Conservation (phyloP, 37 sponge, comb jelly and placozoan genomes). For the Axinella damicornis region DNA sequence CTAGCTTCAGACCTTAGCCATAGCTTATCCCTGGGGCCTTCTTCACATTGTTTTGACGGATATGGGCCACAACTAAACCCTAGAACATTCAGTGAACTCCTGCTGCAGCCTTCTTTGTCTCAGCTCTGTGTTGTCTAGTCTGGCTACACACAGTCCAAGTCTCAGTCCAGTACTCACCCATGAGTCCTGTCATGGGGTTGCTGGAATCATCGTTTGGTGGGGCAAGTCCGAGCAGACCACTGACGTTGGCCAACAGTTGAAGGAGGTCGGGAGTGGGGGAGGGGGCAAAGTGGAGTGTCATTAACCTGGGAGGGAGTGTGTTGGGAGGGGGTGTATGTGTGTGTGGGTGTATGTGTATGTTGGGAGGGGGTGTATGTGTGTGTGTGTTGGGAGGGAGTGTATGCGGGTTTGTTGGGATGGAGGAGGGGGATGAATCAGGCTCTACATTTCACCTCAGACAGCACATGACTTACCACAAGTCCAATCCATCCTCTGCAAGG, state of each 20-base stretch:
- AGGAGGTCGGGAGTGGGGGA: constrained; percentile 51
- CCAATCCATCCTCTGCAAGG: constrained; percentile 79
- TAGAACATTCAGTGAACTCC: no score
- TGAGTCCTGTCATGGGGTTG: constrained; percentile 41
- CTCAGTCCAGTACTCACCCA: no score
- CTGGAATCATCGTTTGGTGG: constrained; percentile 48
- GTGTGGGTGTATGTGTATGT: no score
- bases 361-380: background rate
- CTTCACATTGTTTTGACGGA: no score
- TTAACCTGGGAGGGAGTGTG: constrained; percentile 43
- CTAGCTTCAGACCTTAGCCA: no score
- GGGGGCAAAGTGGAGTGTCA: constrained; percentile 54
- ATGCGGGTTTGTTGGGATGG: background rate
- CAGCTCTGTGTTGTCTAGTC: no score
- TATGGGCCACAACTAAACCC: no score
- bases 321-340: no score
- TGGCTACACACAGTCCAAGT: no score
- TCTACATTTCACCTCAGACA: no score
- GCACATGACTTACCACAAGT: constrained; percentile 53
- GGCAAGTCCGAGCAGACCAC: constrained; percentile 56
- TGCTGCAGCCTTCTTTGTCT: no score
- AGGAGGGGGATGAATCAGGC: background rate
- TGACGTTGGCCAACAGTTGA: constrained; percentile 70
- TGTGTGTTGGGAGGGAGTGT: background rate
- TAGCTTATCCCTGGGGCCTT: no score